A percentile compares a stretch with the other conserved stretches of the same genome.
Conservation (phyloP, 2,888 invertebrate species). For the Athalia cordata region DNA sequence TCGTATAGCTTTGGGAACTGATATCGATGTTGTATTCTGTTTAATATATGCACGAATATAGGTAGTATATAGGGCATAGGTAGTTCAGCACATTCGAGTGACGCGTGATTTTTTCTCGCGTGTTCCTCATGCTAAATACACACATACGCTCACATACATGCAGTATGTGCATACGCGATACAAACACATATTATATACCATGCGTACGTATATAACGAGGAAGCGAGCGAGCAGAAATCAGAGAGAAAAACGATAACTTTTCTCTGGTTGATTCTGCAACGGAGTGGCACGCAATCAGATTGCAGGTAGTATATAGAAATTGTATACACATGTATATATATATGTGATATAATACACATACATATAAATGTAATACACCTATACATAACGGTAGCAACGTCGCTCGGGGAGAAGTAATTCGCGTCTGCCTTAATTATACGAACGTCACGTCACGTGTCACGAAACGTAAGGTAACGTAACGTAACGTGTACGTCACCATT, state of each 20-base stretch:
- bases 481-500: slow-evolving; percentile 23
- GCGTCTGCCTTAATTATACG: slow-evolving; percentile 36
- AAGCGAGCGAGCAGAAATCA: not conserved
- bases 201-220: not conserved
- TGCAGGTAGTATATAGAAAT: slow-evolving; percentile 1
- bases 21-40: no score
- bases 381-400: no score
- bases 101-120: slow-evolving; percentile 40
- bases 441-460: slow-evolving; percentile 9
- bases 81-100: slow-evolving; percentile 29
- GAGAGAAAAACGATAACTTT: not conserved
- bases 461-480: no score
- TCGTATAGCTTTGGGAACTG: no score
- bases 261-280: slow-evolving; percentile 32
- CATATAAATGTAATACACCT: no score
- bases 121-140: not conserved
- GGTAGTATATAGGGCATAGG: slow-evolving; percentile 9
- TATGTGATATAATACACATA: no score
- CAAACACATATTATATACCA: not conserved
- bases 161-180: no score
- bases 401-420: slow-evolving; percentile 27
- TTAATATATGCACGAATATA: not conserved
- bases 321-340: no score
- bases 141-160: not conserved
- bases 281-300: slow-evolving; percentile 38